Base-by-base conservation (phyloP, 2,888 invertebrate species). In the Cryptops parisi region DNA sequence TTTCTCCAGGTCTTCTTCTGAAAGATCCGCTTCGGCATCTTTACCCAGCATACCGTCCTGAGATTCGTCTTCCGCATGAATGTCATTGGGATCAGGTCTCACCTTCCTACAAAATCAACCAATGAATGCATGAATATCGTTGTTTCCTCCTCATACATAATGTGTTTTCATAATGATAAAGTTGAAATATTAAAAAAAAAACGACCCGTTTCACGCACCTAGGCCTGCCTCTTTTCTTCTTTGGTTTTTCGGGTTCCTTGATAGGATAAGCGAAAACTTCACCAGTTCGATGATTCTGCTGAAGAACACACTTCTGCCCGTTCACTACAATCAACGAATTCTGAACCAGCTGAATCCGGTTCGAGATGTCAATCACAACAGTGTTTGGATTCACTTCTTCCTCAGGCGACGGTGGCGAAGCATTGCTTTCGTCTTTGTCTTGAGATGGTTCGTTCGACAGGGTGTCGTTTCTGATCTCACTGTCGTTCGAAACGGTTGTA, bases 251-350 rank as follows among this genome's bases (percentile, higher is more conserved):
- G 17, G 57, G 58, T 45, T 59, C 60, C 50, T 58, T 62, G 23
- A 69, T 57, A 6, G 70, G 70, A 54, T 68, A 69, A 3, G 69
- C 69, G 59, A 66, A 64, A 33, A 69, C 60, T 57, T 66, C 64
- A 2, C 66, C 65, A 0, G 65, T 67, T n/a, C 64, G 63, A 2
- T 65, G 63, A 54, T 69, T 64, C 9, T 66, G 62, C 54, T 66
- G 64, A 45, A 70, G 59, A 41, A 69, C 60, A 63, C 69, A 70
- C 53, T 68, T 69, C 61, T 67, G 66, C 3, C 68, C 68, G 52
- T 65, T 65, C 1, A 70, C 64, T 6, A 64, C 62, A 6, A 70
- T 65, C 25, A 68, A 61, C 23, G 67, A 56, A 53, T 61, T 60
- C 26, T 61, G 61, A 12, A 54, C 54, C 22, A 61, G 45, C 25